Percentiles rank a stretch among this genome's conserved stretches.
These are phyloP conservation scores for Anagrus nilaparvatae DNA, from an alignment of 1,140 invertebrate species.

Conservation along the genomic window DNA sequence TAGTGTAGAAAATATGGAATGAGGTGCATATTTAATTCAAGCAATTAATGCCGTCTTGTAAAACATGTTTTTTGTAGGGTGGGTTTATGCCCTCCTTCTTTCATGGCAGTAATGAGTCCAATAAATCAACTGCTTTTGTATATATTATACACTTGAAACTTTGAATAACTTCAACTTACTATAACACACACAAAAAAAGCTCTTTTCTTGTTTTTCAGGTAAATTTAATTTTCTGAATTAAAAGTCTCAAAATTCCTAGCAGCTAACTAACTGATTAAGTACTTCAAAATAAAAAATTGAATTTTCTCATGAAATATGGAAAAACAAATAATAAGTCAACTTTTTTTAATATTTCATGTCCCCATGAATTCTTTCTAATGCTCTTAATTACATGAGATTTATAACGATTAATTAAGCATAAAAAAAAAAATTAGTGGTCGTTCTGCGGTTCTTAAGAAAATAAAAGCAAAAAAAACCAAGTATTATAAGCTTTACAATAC, in stretches of 20 bases:
- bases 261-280: too few species aligned
- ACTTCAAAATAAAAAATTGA: too few species aligned
- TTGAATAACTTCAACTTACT: slow-evolving; percentile 37
- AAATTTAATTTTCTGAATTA: too few species aligned
- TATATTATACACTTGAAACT: slow-evolving; percentile 41
- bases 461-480: too few species aligned
- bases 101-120: slow-evolving; percentile 40
- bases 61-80: slow-evolving; percentile 41
- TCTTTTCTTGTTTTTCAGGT: slow-evolving; percentile 21
- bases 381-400: slow-evolving; percentile 29
- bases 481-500: too few species aligned
- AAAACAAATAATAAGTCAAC: too few species aligned
- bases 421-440: too few species aligned
- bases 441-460: slow-evolving; percentile 23
- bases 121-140: slow-evolving; percentile 44
- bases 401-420: slow-evolving; percentile 40
- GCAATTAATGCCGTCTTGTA: slow-evolving; percentile 47
- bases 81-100: slow-evolving; percentile 15
- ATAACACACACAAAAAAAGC: too few species aligned
- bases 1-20: slow-evolving; percentile 22
- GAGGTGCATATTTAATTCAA: slow-evolving; percentile 46
- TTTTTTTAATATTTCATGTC: too few species aligned
- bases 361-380: slow-evolving; percentile 30
- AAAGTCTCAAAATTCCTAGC: too few species aligned
- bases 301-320: too few species aligned